Evolutionary conservation across 2,113 vertebrate species (phyloP), one percentile per base, ranked within the genome.

Genomic region (Callipepla squamata): DNA sequence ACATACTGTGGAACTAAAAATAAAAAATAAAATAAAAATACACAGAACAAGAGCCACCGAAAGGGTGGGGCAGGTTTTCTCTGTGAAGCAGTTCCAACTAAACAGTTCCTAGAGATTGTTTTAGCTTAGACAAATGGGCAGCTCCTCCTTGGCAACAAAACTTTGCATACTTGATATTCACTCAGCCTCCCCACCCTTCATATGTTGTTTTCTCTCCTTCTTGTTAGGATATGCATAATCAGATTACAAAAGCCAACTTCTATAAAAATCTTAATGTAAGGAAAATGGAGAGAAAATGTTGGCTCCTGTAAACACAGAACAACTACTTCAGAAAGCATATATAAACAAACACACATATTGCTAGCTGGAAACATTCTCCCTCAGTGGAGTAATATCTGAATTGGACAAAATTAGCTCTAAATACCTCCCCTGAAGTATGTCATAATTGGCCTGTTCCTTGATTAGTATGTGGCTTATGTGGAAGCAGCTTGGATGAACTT

Each of bases 131-230:
- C 75, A 74, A 91, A 91, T 0, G 55, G 42, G 50, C 87, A 95
- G 50, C 85, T 94, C 90, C 92, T 96, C 92, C 96, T 88, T 90
- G 85, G 94, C 62, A 96, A 96, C 70, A 96, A 89, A 93, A 87
- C 81, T 89, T 77, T 36, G 44, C 80, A 79, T 14, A 82, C 94
- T 95, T 96, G 93, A 95, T 91, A 80, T 87, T 96, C 80, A 58
- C 79, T 77, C 78, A 80, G 89, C 55, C 55, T 93, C 91, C 95
- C 93, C 96, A 92, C 95, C 94, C 95, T 95, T 94, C 70, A 23
- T 51, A 58, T 82, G 89, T 93, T 95, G 72, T 92, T 95, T 96
- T 94, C 88, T 94, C 84, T 87, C 80, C 93, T 89, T 93, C 92
- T 94, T 89, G 69, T 93, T 94, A 86, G 90, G 95, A 88, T 91